phyloP scores from a whole-genome alignment of 2,113 vertebrate genomes.

The Zapornia atra region DNA sequence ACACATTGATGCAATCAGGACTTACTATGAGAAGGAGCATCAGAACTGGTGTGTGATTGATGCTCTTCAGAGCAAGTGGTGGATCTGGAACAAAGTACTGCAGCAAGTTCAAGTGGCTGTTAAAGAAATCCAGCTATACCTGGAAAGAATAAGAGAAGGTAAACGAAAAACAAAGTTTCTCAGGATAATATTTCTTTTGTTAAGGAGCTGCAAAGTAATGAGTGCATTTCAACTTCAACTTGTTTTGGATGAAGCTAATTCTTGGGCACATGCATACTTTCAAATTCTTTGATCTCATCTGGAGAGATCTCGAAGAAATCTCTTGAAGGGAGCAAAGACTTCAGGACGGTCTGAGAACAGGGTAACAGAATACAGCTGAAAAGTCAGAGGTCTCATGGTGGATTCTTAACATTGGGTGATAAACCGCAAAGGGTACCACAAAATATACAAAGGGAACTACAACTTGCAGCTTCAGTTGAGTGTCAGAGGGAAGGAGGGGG shows the following conservation, averaged over 20 bases:
- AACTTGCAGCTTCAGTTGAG: background rate
- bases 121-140: slow-evolving; percentile 82
- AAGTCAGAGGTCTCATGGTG: background rate
- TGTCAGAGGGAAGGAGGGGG: background rate
- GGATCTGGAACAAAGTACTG: slow-evolving; percentile 81
- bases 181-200: background rate
- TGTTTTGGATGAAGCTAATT: background rate
- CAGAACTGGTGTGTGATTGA: slow-evolving; percentile 88
- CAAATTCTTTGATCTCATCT: background rate
- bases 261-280: background rate
- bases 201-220: background rate
- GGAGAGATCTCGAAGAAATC: background rate
- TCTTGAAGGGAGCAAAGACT: background rate
- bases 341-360: background rate
- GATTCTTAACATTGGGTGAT: background rate
- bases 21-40: slow-evolving; percentile 80
- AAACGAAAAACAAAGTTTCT: slow-evolving; percentile 47
- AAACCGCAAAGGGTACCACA: background rate
- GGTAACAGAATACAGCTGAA: background rate
- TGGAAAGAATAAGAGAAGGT: slow-evolving; percentile 85
- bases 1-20: slow-evolving; percentile 76
- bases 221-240: background rate
- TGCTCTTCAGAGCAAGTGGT: slow-evolving; percentile 88
- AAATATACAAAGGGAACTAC: background rate
- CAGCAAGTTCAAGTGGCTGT: slow-evolving; percentile 78